Percentiles rank a stretch among this genome's conserved stretches.
phyloP scores from a whole-genome alignment of 2,797 vertebrate species.

The Malurus splendens region DNA sequence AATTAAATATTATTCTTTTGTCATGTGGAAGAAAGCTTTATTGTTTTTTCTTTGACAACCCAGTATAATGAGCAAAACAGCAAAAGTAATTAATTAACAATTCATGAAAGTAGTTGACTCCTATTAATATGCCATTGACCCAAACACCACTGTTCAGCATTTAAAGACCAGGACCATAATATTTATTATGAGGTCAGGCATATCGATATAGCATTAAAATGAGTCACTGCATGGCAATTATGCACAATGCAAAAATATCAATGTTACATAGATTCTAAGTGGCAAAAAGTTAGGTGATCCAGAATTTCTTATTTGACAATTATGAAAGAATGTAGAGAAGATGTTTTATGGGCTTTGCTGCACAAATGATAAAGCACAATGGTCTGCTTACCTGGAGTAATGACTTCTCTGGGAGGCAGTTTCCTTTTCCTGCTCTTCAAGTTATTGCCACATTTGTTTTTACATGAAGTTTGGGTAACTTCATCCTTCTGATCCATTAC shows the following conservation, averaged over 20 bases:
- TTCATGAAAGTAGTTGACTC: slow-evolving; percentile 65
- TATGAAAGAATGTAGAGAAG: neutral
- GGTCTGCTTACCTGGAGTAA: neutral
- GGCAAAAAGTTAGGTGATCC: neutral
- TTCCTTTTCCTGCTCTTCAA: neutral
- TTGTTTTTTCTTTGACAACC: slow-evolving; percentile 30
- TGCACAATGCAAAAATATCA: slow-evolving; percentile 21
- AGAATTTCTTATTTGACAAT: neutral
- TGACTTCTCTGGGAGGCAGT: neutral
- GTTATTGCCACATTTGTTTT: neutral
- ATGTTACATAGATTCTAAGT: neutral
- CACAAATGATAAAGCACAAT: neutral
- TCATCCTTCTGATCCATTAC: neutral
- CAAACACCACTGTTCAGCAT: slow-evolving; percentile 37
- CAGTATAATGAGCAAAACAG: slow-evolving; percentile 36
- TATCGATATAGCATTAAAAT: slow-evolving; percentile 64
- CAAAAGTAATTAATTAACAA: slow-evolving; percentile 67
- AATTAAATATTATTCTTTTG: neutral
- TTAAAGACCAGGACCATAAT: slow-evolving; percentile 57
- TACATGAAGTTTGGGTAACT: neutral
- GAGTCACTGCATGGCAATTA: slow-evolving; percentile 45
- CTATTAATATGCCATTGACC: slow-evolving; percentile 64
- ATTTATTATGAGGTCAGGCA: slow-evolving; percentile 62
- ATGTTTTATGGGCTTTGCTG: neutral
- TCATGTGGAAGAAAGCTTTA: neutral